phyloP scores from a whole-genome alignment of 2,113 vertebrate species.

The Podarcis muralis region DNA sequence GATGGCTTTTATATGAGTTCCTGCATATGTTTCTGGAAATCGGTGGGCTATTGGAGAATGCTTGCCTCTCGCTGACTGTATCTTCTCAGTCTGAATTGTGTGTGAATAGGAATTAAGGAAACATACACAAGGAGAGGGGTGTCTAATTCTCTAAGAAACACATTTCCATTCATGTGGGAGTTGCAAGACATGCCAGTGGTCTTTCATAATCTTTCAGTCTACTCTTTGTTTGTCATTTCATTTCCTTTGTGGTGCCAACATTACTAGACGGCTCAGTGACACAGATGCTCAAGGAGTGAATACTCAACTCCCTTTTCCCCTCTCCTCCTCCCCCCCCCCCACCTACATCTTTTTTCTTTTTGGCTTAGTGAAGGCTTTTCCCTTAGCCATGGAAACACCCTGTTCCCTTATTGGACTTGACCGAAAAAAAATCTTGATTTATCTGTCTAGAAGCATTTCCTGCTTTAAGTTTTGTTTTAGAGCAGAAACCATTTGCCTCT shows the following conservation, averaged over 20 bases:
- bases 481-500: constrained; percentile 51
- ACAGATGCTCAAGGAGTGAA: constrained; percentile 10
- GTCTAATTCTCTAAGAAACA: constrained; percentile 11
- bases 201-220: constrained; percentile 19
- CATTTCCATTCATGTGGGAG: constrained; percentile 3
- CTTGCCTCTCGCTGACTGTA: neutral
- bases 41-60: neutral
- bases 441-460: constrained; percentile 62
- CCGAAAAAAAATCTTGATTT: constrained; percentile 39
- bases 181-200: neutral
- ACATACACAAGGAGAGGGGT: neutral
- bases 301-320: neutral
- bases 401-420: constrained; percentile 36
- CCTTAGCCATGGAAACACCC: constrained; percentile 12
- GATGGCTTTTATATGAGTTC: constrained; percentile 9
- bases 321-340: neutral
- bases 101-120: constrained; percentile 15
- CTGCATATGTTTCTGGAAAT: neutral
- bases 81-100: neutral
- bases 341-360: neutral
- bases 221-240: neutral
- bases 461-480: constrained; percentile 44
- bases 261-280: constrained; percentile 24
- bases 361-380: constrained; percentile 1
- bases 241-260: constrained; percentile 21